A percentile compares a stretch with the other conserved stretches of the same genome.
These are phyloP conservation scores for Mycteria americana DNA, from an alignment of 2,797 vertebrate species.

Conservation along the genomic window DNA sequence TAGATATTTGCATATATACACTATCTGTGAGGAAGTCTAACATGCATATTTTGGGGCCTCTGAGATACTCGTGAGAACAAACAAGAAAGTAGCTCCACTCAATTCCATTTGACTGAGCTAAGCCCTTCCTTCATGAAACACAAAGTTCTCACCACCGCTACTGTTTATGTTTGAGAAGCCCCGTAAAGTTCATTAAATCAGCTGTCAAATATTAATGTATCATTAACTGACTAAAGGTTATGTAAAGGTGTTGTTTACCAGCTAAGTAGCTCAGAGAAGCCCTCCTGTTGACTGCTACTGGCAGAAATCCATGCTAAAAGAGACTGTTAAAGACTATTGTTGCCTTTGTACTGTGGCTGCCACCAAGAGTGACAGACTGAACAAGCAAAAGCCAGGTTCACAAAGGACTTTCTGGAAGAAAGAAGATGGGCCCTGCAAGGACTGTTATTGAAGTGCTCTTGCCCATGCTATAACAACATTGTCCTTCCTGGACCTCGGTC, in stretches of 20 bases:
- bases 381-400: neutral
- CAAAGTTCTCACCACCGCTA: neutral
- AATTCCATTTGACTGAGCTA: neutral
- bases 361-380: neutral
- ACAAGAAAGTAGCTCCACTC: neutral
- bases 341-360: neutral
- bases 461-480: accelerated
- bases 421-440: neutral
- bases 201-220: neutral
- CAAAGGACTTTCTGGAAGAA: neutral
- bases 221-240: neutral
- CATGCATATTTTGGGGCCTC: neutral
- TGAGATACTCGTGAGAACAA: neutral
- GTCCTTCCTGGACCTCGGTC: neutral
- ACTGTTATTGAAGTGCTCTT: neutral
- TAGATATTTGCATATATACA: neutral
- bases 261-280: neutral
- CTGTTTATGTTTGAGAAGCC: neutral
- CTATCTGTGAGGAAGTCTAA: neutral
- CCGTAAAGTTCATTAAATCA: neutral
- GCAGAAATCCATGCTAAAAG: neutral
- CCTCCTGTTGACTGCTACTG: neutral
- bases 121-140: neutral
- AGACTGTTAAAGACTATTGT: neutral
- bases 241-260: neutral